These are phyloP conservation scores for human (Homo sapiens) DNA, from an alignment of 2,113 vertebrate species.

Conservation along the genomic window DNA sequence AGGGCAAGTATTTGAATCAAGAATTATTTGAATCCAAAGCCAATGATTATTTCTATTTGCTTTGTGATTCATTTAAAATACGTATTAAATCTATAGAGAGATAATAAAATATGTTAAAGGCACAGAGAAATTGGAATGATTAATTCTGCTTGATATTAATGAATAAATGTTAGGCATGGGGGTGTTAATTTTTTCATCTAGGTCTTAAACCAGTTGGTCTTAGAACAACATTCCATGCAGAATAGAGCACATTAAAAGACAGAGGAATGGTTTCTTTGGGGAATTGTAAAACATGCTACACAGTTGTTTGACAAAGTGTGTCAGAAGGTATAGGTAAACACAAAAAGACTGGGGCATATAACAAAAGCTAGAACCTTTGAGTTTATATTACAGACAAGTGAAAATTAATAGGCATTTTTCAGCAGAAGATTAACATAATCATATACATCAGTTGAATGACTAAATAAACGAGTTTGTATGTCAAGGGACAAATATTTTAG, in stretches of 20 bases:
- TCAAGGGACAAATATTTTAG: not conserved
- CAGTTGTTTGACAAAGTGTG: not conserved
- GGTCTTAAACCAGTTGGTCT: not conserved
- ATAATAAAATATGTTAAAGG: not conserved
- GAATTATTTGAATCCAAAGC: not conserved
- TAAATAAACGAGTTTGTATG: not conserved
- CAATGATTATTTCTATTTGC: not conserved
- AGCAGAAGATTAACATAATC: not conserved
- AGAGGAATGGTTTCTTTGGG: not conserved
- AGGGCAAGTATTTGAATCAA: not conserved
- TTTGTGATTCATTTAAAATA: not conserved
- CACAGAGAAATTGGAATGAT: not conserved
- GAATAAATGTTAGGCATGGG: not conserved
- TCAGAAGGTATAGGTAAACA: not conserved
- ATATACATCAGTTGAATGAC: not conserved
- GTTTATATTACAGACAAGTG: not conserved
- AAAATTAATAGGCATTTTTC: not conserved
- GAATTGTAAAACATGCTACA: not conserved
- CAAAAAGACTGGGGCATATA: not conserved
- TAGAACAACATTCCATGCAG: not conserved
- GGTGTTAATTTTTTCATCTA: not conserved
- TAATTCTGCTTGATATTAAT: slow-evolving; percentile 1
- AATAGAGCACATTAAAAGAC: not conserved
- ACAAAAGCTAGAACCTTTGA: not conserved
- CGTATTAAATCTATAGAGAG: not conserved